Evolutionary conservation across 2,888 invertebrate species (phyloP).

Genomic region (Serripes groenlandicus): DNA sequence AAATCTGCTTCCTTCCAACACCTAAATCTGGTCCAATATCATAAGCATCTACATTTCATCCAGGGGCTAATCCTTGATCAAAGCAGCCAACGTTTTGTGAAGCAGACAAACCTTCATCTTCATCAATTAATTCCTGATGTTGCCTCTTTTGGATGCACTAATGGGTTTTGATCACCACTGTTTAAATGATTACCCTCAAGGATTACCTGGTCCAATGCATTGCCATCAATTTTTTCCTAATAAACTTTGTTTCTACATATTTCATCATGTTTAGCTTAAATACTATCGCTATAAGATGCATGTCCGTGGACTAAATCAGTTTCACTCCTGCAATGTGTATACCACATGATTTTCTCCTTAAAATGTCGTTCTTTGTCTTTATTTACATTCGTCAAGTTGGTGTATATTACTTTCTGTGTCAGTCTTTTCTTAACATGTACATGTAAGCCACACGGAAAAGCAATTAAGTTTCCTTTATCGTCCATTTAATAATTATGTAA

Average conservation of each 20-base stretch:
- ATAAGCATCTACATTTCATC: no score
- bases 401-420: slow-evolving; percentile 47
- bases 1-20: slow-evolving; percentile 21
- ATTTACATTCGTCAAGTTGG: slow-evolving; percentile 34
- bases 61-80: no score
- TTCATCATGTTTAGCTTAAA: slow-evolving; percentile 6
- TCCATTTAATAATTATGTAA: no score
- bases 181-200: no score
- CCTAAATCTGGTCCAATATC: slow-evolving; percentile 36
- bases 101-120: background rate
- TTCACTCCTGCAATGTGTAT: slow-evolving; percentile 75
- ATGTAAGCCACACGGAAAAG: slow-evolving; percentile 30
- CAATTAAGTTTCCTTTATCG: slow-evolving; percentile 25
- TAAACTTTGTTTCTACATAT: slow-evolving; percentile 9
- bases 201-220: background rate
- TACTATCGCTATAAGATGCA: slow-evolving; percentile 40
- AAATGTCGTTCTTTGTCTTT: slow-evolving; percentile 71
- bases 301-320: slow-evolving; percentile 30
- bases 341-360: slow-evolving; percentile 78
- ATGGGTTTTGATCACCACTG: no score
- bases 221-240: slow-evolving; percentile 21
- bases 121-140: no score
- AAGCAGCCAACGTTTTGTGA: no score
- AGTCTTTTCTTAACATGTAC: slow-evolving; percentile 23
- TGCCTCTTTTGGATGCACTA: no score